Evolutionary conservation across 1,140 invertebrate genomes (phyloP), one percentile per base, ranked within the genome.

Genomic region (Bathynomus jamesi): DNA sequence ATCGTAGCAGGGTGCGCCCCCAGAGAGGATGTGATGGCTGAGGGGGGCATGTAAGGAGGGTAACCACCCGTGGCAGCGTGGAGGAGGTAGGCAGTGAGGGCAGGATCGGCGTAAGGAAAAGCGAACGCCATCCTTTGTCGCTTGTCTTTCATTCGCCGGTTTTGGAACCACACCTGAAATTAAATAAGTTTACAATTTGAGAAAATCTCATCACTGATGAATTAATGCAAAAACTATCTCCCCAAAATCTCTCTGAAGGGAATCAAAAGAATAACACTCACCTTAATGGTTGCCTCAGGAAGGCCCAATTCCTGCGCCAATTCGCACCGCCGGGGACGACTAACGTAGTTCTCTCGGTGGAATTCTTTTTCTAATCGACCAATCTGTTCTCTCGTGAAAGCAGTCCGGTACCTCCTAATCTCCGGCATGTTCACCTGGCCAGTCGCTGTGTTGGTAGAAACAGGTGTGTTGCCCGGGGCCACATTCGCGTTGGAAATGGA

Each of bases 281-380:
- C 96, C 90, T 99, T 99, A 72, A 99, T 99, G 0, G 97, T 99
- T 10, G 92, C 94, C 83, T 99, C 98, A 0, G 96, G 95, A 0
- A 99, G 84, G 77, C 93, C 91, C 11, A 99, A 85, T 78, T 96
- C 90, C 3, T 92, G 87, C 0, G 98, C 96, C 17, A 99, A 82
- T 82, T 99, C 97, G 81, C 95, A 96, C 73, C 98, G 85, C 73
- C 94, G 87, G 0, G 96, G 96, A 65, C 97, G 84, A 1, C 94
- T 97, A 0, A 99, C 96, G 81, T 99, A 99, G 83, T 98, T 99
- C 83, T 99, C 98, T 79, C 93, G 91, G 79, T 88, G 87, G 81
- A 99, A 99, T 82, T 99, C 98, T 79, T 96, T 95, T 82, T 99
- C 98, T n/a, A 99, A 83, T 46, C 93, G 85, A 0, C 86, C 87